Conservation (phyloP, 2,888 invertebrate species). For the Himalopsyche kuldschensis region DNA sequence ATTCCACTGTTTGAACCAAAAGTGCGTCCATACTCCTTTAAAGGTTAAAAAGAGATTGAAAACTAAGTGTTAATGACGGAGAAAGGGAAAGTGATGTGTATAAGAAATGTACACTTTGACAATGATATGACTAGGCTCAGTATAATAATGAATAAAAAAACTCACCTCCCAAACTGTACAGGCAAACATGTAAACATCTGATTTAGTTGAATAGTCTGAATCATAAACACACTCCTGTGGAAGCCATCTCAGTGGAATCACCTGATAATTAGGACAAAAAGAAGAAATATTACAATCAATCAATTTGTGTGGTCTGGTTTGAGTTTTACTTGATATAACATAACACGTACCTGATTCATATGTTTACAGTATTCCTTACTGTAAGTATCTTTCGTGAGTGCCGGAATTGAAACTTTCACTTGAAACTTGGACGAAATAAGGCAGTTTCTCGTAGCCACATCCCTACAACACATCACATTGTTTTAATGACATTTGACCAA, state of each 20-base stretch:
- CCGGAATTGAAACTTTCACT: slow-evolving; percentile 81
- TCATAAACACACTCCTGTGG: slow-evolving; percentile 87
- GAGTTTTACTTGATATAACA: neutral
- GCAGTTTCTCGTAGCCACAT: slow-evolving; percentile 90
- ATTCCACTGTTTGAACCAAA: too few relatives aligned
- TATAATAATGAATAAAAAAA: slow-evolving; percentile 3
- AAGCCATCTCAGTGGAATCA: slow-evolving; percentile 88
- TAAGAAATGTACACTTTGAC: too few relatives aligned
- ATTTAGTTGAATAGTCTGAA: slow-evolving; percentile 89
- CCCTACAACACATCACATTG: slow-evolving; percentile 50
- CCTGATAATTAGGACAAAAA: slow-evolving; percentile 48
- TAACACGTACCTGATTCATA: slow-evolving; percentile 66
- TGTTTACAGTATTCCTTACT: slow-evolving; percentile 87
- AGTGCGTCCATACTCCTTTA: too few relatives aligned
- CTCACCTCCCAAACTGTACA: slow-evolving; percentile 86
- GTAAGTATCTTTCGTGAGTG: slow-evolving; percentile 82
- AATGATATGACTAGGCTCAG: neutral
- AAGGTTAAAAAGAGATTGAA: too few relatives aligned
- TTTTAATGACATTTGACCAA: neutral
- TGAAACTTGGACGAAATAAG: slow-evolving; percentile 79
- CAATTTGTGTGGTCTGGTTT: too few relatives aligned
- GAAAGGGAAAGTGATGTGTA: too few relatives aligned
- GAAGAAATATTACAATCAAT: too few relatives aligned
- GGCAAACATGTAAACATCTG: slow-evolving; percentile 90
- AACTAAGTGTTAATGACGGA: too few relatives aligned